Conservation (phyloP, 2,797 vertebrate genomes). For the Tinamus major region DNA sequence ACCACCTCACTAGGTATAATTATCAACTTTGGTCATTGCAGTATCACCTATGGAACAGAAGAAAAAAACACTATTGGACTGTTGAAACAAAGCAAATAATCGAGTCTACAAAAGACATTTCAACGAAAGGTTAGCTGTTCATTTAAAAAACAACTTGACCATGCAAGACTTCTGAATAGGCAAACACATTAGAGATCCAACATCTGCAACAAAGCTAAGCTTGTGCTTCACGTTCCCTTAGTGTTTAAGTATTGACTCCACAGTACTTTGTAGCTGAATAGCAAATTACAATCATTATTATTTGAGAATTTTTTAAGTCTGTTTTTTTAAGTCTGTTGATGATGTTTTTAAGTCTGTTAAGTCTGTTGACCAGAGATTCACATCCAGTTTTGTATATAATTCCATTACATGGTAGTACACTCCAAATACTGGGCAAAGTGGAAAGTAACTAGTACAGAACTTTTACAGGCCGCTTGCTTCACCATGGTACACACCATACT, state of each 20-base stretch:
- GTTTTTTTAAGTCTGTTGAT: background rate
- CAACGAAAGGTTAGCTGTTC: background rate
- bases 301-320: background rate
- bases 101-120: background rate
- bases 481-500: background rate
- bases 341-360: too few species aligned
- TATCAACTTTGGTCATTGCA: background rate
- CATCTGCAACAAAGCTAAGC: background rate
- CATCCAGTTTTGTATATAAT: background rate
- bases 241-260: background rate
- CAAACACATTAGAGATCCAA: background rate
- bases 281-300: background rate
- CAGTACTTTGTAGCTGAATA: background rate
- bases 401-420: accelerated
- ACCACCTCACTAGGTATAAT: background rate
- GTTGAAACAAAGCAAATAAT: background rate
- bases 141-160: background rate
- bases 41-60: background rate
- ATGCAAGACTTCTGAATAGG: background rate
- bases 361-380: background rate
- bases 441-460: background rate
- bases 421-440: background rate
- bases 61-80: background rate
- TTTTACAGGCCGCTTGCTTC: background rate
- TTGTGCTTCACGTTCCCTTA: background rate